Evolutionary conservation across 2,888 invertebrate species (phyloP).

Genomic region (Perithous albicinctus): DNA sequence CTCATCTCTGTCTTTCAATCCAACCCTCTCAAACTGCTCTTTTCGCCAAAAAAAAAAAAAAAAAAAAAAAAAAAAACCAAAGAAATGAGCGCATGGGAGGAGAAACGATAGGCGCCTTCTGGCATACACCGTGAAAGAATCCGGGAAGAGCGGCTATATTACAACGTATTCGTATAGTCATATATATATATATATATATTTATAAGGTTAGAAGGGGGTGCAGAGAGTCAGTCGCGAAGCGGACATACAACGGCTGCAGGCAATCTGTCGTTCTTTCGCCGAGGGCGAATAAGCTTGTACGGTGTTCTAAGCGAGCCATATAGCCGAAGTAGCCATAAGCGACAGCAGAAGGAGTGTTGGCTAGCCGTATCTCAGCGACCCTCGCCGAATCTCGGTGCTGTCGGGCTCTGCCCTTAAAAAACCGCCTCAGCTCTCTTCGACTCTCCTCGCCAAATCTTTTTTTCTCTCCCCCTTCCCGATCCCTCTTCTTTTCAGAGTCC

Average conservation of each 20-base stretch:
- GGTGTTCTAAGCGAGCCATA: constrained; percentile 16
- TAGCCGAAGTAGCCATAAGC: neutral
- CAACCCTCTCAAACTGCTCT: neutral
- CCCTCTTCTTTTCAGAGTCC: constrained; percentile 32
- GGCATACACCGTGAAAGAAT: constrained; percentile 44
- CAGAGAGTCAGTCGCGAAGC: constrained; percentile 78
- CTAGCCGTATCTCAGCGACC: constrained; percentile 48
- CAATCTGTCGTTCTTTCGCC: constrained; percentile 75
- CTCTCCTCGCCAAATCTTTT: constrained; percentile 52
- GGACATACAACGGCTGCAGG: constrained; percentile 69
- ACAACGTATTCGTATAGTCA: neutral
- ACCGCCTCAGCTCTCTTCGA: constrained; percentile 23
- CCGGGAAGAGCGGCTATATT: neutral
- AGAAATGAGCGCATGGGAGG: constrained; percentile 17
- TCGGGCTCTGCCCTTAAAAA: constrained; percentile 24
- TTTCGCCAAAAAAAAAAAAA: constrained; percentile 26
- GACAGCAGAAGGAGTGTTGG: neutral
- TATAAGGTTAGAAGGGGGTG: constrained; percentile 55
- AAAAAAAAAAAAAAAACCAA: constrained; percentile 19
- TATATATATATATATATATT: constrained; percentile 2
- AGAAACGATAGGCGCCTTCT: constrained; percentile 34
- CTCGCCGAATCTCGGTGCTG: constrained; percentile 57
- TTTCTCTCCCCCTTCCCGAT: constrained; percentile 44
- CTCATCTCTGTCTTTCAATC: neutral
- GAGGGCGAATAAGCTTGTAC: constrained; percentile 35